Conservation (phyloP, 1,140 invertebrate species). For the Bombus picipes region DNA sequence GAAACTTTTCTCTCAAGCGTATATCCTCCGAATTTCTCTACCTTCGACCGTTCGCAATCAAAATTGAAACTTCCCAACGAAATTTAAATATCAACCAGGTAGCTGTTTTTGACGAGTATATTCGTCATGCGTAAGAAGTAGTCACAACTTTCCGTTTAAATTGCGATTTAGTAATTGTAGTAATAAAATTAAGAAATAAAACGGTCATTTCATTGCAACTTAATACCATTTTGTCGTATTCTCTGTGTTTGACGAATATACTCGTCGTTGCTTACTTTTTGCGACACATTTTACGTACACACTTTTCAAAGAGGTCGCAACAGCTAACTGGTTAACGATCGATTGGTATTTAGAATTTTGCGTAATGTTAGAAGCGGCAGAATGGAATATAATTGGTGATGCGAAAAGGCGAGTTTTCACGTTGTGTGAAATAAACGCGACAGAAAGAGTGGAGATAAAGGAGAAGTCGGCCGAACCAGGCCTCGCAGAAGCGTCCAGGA, state of each 20-base stretch:
- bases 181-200: too few species aligned
- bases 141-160: too few species aligned
- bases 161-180: too few species aligned
- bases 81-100: background rate
- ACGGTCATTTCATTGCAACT: too few species aligned
- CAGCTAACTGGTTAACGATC: background rate
- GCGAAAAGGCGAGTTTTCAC: background rate
- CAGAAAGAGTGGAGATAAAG: slow-evolving; percentile 57
- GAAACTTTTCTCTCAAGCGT: background rate
- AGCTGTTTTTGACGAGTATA: too few species aligned
- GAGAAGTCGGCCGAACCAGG: slow-evolving; percentile 53
- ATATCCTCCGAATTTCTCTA: background rate
- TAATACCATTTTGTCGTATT: too few species aligned
- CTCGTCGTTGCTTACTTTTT: too few species aligned
- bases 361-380: background rate
- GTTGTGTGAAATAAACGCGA: slow-evolving; percentile 16
- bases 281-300: too few species aligned
- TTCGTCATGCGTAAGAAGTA: too few species aligned
- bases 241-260: too few species aligned
- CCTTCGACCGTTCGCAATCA: background rate
- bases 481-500: slow-evolving; percentile 64
- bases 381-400: background rate
- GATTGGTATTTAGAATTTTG: background rate
- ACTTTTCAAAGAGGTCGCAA: too few species aligned
- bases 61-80: background rate